Evolutionary conservation across 2,797 vertebrate species (phyloP).

Genomic region (Cuculus canorus): DNA sequence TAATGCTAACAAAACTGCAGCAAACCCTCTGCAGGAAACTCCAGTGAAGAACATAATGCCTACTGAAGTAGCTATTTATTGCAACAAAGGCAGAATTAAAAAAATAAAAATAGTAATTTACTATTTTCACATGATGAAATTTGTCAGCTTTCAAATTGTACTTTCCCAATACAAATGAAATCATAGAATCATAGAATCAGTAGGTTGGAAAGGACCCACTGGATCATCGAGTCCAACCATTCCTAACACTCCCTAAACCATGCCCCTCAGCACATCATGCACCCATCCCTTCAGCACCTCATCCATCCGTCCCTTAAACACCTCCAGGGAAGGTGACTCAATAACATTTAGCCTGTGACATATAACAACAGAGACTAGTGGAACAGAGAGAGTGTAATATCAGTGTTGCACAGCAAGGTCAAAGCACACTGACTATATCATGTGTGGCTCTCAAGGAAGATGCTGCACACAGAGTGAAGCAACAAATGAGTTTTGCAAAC

Average conservation of each 20-base stretch:
- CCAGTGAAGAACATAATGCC: background rate
- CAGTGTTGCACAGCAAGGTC: background rate
- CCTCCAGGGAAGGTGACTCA: too few relatives aligned
- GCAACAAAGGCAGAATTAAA: background rate
- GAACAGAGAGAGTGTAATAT: background rate
- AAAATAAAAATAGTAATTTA: background rate
- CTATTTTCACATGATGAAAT: background rate
- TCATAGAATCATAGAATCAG: too few relatives aligned
- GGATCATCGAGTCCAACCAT: too few relatives aligned
- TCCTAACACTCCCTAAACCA: too few relatives aligned
- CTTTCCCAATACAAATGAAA: background rate
- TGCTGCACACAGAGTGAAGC: background rate
- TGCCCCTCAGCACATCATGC: too few relatives aligned
- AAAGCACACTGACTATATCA: background rate
- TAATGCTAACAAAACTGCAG: conserved; percentile 21
- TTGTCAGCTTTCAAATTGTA: background rate
- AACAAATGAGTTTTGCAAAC: background rate
- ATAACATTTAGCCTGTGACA: background rate
- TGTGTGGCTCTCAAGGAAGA: rapidly evolving
- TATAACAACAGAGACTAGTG: background rate
- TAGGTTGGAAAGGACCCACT: too few relatives aligned
- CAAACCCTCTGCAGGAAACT: background rate
- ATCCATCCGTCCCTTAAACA: too few relatives aligned
- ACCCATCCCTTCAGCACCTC: too few relatives aligned
- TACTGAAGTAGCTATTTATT: background rate